A percentile compares a stretch with the other conserved stretches of the same genome.
phyloP scores from a whole-genome alignment of 1,140 invertebrate species.

The Pseudomyrmex pallidus region DNA sequence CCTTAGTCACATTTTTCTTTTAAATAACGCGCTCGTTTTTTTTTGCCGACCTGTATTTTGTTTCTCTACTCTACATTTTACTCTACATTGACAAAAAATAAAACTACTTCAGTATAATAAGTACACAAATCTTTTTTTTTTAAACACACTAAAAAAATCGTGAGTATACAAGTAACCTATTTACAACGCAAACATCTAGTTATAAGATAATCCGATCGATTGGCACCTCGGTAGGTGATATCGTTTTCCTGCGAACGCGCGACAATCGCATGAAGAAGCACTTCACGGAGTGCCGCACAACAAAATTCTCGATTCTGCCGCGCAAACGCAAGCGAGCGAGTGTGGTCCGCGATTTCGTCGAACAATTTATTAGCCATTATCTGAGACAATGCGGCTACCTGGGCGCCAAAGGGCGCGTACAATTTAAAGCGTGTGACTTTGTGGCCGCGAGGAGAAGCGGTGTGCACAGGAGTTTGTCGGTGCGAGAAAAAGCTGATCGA shows the following conservation, averaged over 20 bases:
- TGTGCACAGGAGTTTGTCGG: constrained; percentile 16
- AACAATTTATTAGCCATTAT: constrained; percentile 85
- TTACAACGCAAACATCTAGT: constrained; percentile 18
- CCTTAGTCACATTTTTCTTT: no score
- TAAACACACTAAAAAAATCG: background rate
- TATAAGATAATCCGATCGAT: constrained; percentile 40
- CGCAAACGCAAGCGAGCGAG: background rate
- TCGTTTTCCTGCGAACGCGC: constrained; percentile 4
- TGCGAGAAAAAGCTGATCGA: constrained; percentile 26
- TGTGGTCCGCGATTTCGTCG: constrained; percentile 77
- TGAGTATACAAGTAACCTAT: constrained; percentile 1
- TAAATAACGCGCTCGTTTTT: no score
- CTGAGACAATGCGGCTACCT: constrained; percentile 83
- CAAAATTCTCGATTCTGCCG: background rate
- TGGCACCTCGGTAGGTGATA: constrained; percentile 18
- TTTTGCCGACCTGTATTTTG: no score
- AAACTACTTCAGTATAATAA: background rate
- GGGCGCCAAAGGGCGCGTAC: constrained; percentile 72
- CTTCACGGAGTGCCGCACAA: constrained; percentile 26
- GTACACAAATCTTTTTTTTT: background rate
- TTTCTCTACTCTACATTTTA: background rate
- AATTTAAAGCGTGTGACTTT: constrained; percentile 51
- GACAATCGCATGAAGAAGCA: background rate
- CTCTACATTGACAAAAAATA: background rate
- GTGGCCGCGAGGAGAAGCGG: constrained; percentile 29